phyloP scores from a whole-genome alignment of 2,888 invertebrate genomes.

The Parnassius orleans region DNA sequence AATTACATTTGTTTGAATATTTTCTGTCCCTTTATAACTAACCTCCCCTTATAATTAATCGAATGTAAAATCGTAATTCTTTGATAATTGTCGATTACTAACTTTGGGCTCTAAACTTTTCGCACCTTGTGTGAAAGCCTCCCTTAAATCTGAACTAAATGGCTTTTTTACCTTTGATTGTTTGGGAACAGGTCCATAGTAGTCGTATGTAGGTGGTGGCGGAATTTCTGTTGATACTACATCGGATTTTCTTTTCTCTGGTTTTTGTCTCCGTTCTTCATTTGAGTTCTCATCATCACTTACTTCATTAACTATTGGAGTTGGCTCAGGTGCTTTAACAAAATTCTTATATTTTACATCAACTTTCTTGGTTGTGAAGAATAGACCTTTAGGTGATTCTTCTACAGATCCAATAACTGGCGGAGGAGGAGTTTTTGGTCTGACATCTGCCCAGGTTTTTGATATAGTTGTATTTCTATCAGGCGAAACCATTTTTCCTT shows the following conservation, averaged over 20 bases:
- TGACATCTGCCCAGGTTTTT: slow-evolving; percentile 66
- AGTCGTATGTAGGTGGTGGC: slow-evolving; percentile 84
- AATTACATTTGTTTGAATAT: background rate
- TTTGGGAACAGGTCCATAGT: slow-evolving; percentile 78
- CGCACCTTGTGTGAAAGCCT: slow-evolving; percentile 69
- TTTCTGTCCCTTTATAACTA: background rate
- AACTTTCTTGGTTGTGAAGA: slow-evolving; percentile 57
- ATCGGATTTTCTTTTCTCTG: slow-evolving; percentile 40
- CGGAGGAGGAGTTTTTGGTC: slow-evolving; percentile 54
- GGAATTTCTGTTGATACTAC: slow-evolving; percentile 74
- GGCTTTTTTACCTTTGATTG: slow-evolving; percentile 53
- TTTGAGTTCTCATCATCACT: slow-evolving; percentile 42
- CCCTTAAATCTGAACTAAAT: slow-evolving; percentile 65
- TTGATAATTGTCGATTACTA: slow-evolving; percentile 52
- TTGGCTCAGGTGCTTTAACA: slow-evolving; percentile 52
- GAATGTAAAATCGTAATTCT: slow-evolving; percentile 70
- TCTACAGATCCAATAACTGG: slow-evolving; percentile 44
- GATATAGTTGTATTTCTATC: slow-evolving; percentile 25
- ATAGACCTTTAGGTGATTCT: slow-evolving; percentile 54
- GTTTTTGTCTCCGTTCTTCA: slow-evolving; percentile 28
- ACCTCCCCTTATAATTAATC: slow-evolving; percentile 38
- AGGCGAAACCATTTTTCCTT: slow-evolving; percentile 46
- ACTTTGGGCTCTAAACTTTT: slow-evolving; percentile 65
- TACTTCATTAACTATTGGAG: slow-evolving; percentile 61
- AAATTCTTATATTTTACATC: slow-evolving; percentile 64